These are phyloP conservation scores for Caenorhabditis brenneri DNA, from an alignment of 1,140 invertebrate species.

Conservation along the genomic window DNA sequence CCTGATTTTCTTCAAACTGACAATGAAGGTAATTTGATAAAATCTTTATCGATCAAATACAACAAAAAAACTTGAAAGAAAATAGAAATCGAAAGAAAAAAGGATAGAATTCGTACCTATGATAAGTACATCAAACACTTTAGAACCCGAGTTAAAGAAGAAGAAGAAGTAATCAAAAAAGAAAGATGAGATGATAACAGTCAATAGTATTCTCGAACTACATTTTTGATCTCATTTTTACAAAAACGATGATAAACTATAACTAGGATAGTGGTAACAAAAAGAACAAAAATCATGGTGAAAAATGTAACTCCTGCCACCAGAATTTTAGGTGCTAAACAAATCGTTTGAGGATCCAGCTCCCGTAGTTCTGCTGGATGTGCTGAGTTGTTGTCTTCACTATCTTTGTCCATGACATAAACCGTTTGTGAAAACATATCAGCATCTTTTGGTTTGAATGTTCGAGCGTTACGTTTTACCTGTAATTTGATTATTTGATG, in stretches of 20 bases:
- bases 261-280: neutral
- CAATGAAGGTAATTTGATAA: neutral
- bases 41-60: neutral
- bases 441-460: constrained; percentile 31
- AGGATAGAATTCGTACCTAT: neutral
- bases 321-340: neutral
- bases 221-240: constrained; percentile 13
- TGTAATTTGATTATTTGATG: neutral
- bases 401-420: constrained; percentile 64
- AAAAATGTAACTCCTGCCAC: neutral
- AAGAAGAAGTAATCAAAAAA: neutral
- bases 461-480: constrained; percentile 22
- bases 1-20: neutral
- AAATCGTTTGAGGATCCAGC: neutral
- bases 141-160: constrained; percentile 2
- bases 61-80: too few species aligned
- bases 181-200: neutral
- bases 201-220: constrained; percentile 16
- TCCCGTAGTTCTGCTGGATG: neutral
- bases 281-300: neutral
- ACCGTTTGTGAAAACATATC: constrained; percentile 69
- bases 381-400: neutral
- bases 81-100: neutral
- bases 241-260: constrained; percentile 16
- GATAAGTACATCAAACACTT: constrained; percentile 14